Evolutionary conservation across 2,797 vertebrate genomes (phyloP), one percentile per base, ranked within the genome.

Genomic region (Melanotaenia pygmaea): DNA sequence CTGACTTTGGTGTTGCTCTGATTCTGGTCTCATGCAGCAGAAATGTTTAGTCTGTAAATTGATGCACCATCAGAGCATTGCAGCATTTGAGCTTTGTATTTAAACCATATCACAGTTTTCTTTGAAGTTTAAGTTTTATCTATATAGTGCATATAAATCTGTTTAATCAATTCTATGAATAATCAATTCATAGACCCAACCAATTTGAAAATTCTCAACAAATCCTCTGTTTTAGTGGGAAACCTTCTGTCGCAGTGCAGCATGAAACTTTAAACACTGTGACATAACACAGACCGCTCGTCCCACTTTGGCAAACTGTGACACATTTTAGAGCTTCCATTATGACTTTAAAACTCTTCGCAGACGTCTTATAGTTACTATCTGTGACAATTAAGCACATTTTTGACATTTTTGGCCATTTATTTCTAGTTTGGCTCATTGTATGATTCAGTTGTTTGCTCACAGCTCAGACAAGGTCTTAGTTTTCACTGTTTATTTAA

Each of bases 401-500:
- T 72, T 68, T 12, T 9, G 56, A 16, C 30, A 58, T 35, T 56
- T 77, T 20, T 54, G 10, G 20, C 32, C 10, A 4, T 18, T 12
- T 54, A 51, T 65, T 74, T 79, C 20, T 1, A 12, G 18, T 24
- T 14, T n/a, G 24, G 35, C 58, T 72, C 18, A 47, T 68, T 0
- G 47, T 61, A 6, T 67, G 30, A 66, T 65, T 69, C 53, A 61
- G 35, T 30, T 60, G 59, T 59, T 59, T 78, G 16, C 54, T 64
- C 51, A 75, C 51, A 63, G 58, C 53, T 28, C 24, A 72, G 37
- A 59, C 66, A 8, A 40, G 0, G 10, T 47, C 22, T 69, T 5
- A 22, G 24, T 14, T 70, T 78, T 66, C 63, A 69, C 26, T 16
- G 67, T 81, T 81, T 74, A 76, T 84, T 84, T 77, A 72, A 80